Conservation (phyloP, 2,113 vertebrate species). For the Channa maculata region DNA sequence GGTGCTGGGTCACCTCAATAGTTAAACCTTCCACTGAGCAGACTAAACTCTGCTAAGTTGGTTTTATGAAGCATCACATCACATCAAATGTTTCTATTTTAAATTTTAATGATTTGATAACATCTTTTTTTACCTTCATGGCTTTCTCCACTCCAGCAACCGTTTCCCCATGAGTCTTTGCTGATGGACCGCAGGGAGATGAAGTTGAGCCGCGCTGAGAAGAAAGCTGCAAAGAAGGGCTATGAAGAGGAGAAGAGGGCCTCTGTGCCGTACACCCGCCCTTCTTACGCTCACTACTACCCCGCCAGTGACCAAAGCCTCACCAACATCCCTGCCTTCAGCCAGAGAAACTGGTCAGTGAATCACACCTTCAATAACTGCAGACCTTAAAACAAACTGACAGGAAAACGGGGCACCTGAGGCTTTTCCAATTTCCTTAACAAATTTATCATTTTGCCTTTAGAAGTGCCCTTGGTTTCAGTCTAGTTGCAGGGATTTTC, state of each 20-base stretch:
- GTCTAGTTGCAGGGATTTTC: background rate
- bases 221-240: slow-evolving; percentile 93
- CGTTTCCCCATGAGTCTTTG: slow-evolving; percentile 96
- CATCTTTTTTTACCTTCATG: background rate
- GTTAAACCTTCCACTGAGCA: background rate
- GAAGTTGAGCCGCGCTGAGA: slow-evolving; percentile 93
- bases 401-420: too few species aligned
- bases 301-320: slow-evolving; percentile 96
- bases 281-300: slow-evolving; percentile 96
- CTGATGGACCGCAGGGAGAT: slow-evolving; percentile 93
- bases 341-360: slow-evolving; percentile 94
- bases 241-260: slow-evolving; percentile 96
- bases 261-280: slow-evolving; percentile 94
- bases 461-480: background rate
- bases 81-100: too few species aligned
- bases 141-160: slow-evolving; percentile 83
- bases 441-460: background rate
- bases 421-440: background rate
- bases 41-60: background rate
- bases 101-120: background rate
- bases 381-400: background rate
- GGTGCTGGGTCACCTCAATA: background rate
- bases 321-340: slow-evolving; percentile 95
- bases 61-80: background rate
- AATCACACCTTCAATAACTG: too few species aligned